Percentiles rank a stretch among this genome's conserved stretches.
phyloP scores from a whole-genome alignment of 2,888 invertebrate species.

The Rhagonycha lutea region DNA sequence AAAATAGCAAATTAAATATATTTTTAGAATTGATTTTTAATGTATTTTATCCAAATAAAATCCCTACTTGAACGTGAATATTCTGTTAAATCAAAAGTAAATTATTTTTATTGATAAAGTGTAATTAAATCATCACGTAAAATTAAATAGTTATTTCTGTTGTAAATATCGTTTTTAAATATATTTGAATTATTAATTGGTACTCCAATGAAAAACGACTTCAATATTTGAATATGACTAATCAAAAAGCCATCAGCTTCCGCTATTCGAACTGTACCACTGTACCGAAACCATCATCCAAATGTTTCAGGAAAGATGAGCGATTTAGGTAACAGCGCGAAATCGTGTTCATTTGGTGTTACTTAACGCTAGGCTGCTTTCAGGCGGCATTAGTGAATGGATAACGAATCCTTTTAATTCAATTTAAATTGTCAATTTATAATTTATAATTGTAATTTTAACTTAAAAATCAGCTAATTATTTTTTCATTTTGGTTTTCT shows the following conservation, averaged over 20 bases:
- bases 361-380: neutral
- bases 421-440: neutral
- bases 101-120: no score
- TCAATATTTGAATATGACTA: neutral
- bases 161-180: neutral
- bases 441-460: neutral
- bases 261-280: neutral
- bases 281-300: neutral
- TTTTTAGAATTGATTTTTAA: no score
- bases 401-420: neutral
- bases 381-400: neutral
- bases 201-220: neutral
- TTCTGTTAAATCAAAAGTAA: no score
- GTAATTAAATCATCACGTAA: no score
- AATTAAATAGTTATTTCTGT: no score
- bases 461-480: neutral
- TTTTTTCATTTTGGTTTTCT: neutral
- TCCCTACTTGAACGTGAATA: no score
- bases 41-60: no score
- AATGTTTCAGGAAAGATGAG: neutral
- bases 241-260: neutral
- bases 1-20: neutral
- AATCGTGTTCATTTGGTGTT: neutral
- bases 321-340: constrained; percentile 1
- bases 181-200: neutral